Evolutionary conservation across 2,113 vertebrate genomes (phyloP).

Genomic region (Nyctibius bracteatus): DNA sequence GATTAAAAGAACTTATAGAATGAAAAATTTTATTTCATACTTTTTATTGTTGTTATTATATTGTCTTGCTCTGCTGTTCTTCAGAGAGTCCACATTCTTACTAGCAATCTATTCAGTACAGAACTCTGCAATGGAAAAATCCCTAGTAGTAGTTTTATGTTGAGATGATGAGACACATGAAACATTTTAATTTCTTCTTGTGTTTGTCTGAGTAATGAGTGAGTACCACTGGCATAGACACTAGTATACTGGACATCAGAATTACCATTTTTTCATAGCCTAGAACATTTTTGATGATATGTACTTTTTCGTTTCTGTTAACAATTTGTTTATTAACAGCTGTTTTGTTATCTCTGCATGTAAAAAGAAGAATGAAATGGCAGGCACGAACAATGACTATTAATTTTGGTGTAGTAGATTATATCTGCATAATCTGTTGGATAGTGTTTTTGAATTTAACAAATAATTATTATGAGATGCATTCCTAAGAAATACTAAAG

Average conservation of each 20-base stretch:
- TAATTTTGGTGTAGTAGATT: not conserved
- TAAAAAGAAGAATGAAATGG: not conserved
- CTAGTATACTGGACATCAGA: not conserved
- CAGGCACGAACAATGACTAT: not conserved
- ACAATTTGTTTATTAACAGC: not conserved
- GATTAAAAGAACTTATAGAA: not conserved
- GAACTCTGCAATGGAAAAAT: not conserved
- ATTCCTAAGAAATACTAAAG: not conserved
- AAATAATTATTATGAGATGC: not conserved
- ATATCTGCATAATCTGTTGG: not conserved
- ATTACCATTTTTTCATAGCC: not conserved
- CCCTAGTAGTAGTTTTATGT: not conserved
- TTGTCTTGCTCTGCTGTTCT: not conserved
- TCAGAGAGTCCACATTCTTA: not conserved
- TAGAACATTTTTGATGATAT: not conserved
- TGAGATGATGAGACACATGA: not conserved
- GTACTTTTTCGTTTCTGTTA: not conserved
- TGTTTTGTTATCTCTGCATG: not conserved
- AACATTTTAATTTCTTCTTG: not conserved
- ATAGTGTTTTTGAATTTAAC: not conserved
- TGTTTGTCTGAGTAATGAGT: not conserved
- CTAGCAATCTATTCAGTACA: not conserved
- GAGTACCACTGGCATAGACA: not conserved
- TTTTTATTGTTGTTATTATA: not conserved
- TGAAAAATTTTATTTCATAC: not conserved